These are phyloP conservation scores for Sinhomidia bicolor DNA, from an alignment of 2,888 invertebrate species.

Conservation along the genomic window DNA sequence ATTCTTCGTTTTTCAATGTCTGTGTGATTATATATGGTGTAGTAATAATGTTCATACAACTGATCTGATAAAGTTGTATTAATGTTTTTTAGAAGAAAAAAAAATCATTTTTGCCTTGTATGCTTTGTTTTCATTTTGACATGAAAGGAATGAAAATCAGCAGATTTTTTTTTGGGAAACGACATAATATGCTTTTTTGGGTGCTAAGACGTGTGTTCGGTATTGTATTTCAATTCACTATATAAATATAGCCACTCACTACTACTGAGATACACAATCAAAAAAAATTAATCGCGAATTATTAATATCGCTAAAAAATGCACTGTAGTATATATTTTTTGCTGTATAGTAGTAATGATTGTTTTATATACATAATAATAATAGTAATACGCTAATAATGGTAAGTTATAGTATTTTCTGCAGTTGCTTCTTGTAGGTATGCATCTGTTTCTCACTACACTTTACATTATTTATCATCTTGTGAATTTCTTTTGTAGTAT, in stretches of 20 bases:
- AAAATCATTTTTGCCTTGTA: no score
- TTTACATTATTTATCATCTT: not conserved
- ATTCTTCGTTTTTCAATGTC: slow-evolving; percentile 19
- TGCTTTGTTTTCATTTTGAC: not conserved
- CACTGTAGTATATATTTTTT: not conserved
- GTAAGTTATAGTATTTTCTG: not conserved
- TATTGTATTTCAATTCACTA: not conserved
- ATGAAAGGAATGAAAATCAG: slow-evolving; percentile 17
- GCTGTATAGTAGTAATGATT: not conserved
- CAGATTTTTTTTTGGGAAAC: slow-evolving; percentile 8
- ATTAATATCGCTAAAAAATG: not conserved
- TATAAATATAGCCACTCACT: no score
- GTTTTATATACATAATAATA: slow-evolving; percentile 2
- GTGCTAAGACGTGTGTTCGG: not conserved
- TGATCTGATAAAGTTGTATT: slow-evolving; percentile 7
- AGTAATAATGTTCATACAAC: not conserved
- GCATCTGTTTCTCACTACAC: not conserved
- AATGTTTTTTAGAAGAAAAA: not conserved
- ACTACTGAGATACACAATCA: slow-evolving; percentile 20
- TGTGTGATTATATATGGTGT: slow-evolving; percentile 6
- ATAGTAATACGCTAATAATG: not conserved
- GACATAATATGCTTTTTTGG: not conserved
- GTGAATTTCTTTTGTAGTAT: slow-evolving; percentile 13
- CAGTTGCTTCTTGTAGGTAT: not conserved
- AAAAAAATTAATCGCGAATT: not conserved